Conservation (phyloP, 2,888 invertebrate species). For the Linnaemya tessellans region DNA sequence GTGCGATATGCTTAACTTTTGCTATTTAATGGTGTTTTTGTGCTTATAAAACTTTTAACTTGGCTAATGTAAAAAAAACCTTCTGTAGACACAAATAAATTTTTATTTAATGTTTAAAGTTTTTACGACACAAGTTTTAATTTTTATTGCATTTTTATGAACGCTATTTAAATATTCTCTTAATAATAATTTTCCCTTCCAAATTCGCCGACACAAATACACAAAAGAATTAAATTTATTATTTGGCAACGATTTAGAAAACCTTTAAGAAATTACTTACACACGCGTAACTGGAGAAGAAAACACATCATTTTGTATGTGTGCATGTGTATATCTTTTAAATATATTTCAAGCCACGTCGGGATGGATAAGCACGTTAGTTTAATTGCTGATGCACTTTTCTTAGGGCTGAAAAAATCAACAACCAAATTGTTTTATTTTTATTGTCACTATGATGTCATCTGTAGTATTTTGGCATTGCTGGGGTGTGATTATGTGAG, state of each 20-base stretch:
- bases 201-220: slow-evolving; percentile 13
- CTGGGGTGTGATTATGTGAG: slow-evolving; percentile 5
- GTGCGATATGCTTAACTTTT: not conserved
- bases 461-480: not conserved
- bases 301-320: no score
- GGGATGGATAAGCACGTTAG: slow-evolving; percentile 1
- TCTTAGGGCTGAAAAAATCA: slow-evolving; percentile 4
- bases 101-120: not conserved
- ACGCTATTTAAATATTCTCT: not conserved
- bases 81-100: not conserved
- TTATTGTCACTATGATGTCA: slow-evolving; percentile 5
- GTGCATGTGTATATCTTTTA: no score
- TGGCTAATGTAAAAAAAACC: not conserved
- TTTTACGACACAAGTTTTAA: slow-evolving; percentile 1
- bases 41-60: not conserved
- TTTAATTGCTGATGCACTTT: not conserved
- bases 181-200: not conserved
- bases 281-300: no score
- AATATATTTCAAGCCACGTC: no score
- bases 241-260: slow-evolving; percentile 27
- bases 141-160: slow-evolving; percentile 13
- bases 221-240: slow-evolving; percentile 4
- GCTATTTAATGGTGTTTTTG: not conserved
- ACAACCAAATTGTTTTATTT: slow-evolving; percentile 19
- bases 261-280: not conserved